Conservation (phyloP, 2,113 vertebrate genomes). For the Brachypodius melanocephalos region DNA sequence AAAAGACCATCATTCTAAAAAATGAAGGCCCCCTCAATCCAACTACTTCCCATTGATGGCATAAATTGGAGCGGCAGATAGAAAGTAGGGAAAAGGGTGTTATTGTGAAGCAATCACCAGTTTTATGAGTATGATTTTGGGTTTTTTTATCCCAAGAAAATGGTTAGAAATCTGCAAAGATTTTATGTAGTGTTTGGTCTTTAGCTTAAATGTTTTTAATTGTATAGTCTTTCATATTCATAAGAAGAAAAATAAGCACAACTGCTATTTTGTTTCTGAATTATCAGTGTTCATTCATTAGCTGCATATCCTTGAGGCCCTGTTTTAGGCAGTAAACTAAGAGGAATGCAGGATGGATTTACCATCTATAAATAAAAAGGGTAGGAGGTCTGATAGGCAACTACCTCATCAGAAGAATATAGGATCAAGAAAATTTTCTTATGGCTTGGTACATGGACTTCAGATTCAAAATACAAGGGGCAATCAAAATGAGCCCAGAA, state of each 20-base stretch:
- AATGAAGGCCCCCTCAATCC: background rate
- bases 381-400: background rate
- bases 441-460: background rate
- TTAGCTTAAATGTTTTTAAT: background rate
- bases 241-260: background rate
- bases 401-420: background rate
- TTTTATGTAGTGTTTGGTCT: background rate
- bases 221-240: background rate
- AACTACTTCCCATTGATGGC: background rate
- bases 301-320: background rate
- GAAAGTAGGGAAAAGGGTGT: background rate
- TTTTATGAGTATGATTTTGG: background rate
- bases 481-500: background rate
- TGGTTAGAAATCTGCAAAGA: background rate
- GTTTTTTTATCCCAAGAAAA: background rate
- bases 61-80: background rate
- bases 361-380: background rate
- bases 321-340: background rate
- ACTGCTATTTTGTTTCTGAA: background rate
- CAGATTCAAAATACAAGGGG: background rate
- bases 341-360: background rate
- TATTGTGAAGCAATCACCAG: background rate
- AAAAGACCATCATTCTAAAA: background rate
- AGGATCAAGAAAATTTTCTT: background rate
- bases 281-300: background rate